phyloP scores from a whole-genome alignment of 2,888 invertebrate species.

The Aphelenchoides bicaudatus region DNA sequence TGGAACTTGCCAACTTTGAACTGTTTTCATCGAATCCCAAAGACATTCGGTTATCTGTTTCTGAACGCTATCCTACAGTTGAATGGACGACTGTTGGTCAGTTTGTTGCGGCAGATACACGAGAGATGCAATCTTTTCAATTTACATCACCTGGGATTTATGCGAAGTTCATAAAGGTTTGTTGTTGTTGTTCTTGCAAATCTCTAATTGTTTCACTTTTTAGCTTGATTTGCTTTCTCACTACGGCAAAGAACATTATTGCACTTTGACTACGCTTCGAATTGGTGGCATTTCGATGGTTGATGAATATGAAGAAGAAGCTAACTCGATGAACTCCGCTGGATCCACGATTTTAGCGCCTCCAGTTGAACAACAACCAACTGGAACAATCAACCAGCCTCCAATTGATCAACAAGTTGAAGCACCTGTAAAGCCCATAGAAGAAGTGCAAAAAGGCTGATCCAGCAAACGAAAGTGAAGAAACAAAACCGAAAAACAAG shows the following conservation, averaged over 20 bases:
- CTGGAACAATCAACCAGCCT: background rate
- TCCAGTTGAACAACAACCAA: background rate
- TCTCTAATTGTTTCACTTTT: constrained; percentile 9
- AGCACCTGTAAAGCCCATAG: too few relatives aligned
- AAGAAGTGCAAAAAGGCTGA: background rate
- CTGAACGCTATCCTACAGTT: constrained; percentile 82
- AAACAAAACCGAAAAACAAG: background rate
- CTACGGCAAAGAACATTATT: constrained; percentile 93
- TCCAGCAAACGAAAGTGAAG: background rate
- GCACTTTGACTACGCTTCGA: constrained; percentile 89
- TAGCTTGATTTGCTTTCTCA: constrained; percentile 80
- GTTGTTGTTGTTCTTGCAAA: background rate
- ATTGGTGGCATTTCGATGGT: constrained; percentile 79
- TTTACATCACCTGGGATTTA: constrained; percentile 70
- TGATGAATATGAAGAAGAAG: constrained; percentile 61
- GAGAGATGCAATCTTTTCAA: constrained; percentile 49
- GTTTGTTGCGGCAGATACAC: constrained; percentile 75
- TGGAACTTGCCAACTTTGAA: constrained; percentile 94
- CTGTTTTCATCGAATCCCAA: constrained; percentile 93
- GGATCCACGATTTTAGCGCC: constrained; percentile 12
- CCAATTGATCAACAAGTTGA: background rate
- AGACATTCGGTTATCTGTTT: constrained; percentile 77
- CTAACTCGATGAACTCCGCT: constrained; percentile 13
- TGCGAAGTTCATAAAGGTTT: constrained; percentile 80
- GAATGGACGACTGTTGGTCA: constrained; percentile 87